Conservation (phyloP, 1,140 invertebrate species). For the Ceratosolen fusciceps region DNA sequence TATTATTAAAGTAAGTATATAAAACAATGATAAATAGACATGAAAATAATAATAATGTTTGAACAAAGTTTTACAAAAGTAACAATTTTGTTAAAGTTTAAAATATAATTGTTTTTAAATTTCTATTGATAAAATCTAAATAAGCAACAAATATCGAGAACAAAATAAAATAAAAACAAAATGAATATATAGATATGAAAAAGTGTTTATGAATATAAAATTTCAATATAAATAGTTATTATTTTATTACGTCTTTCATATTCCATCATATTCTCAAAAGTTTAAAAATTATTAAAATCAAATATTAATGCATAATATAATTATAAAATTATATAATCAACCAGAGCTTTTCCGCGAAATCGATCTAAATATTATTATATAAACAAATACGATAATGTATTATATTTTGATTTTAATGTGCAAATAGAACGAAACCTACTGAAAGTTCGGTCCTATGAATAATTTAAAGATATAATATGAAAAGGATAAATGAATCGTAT, state of each 20-base stretch:
- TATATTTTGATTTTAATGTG: background rate
- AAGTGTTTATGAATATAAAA: slow-evolving; percentile 5
- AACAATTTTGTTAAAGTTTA: no score
- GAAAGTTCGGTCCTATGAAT: background rate
- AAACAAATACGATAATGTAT: background rate
- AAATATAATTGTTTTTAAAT: no score
- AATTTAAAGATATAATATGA: background rate
- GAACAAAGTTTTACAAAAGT: no score
- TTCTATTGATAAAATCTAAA: no score
- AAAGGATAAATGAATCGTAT: slow-evolving; percentile 51
- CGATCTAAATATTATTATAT: slow-evolving; percentile 2
- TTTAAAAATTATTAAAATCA: background rate
- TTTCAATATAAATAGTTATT: background rate
- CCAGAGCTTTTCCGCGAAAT: background rate
- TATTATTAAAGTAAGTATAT: no score
- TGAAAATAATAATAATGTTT: no score
- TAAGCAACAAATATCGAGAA: no score
- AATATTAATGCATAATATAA: background rate
- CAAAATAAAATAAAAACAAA: no score
- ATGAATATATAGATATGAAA: no score
- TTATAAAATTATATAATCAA: background rate
- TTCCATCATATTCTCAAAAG: background rate
- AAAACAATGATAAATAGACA: no score
- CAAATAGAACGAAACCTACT: background rate
- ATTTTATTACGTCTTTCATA: background rate